A percentile compares a stretch with the other conserved stretches of the same genome.
Evolutionary conservation across 2,888 invertebrate genomes (phyloP).

Genomic region (Ophraella communa): DNA sequence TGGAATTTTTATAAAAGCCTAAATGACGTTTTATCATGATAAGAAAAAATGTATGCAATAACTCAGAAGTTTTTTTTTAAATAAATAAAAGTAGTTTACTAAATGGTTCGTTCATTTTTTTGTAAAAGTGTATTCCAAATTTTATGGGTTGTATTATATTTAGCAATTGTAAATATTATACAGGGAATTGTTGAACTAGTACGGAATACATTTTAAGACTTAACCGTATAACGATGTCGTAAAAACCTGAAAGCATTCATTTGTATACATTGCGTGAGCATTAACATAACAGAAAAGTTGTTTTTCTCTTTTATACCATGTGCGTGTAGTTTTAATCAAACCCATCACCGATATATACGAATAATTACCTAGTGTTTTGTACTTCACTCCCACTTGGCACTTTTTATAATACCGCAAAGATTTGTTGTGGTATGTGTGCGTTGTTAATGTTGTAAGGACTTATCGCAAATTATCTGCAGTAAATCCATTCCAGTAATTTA

Average conservation of each 20-base stretch:
- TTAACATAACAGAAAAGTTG: slow-evolving; percentile 9
- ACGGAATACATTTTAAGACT: not conserved
- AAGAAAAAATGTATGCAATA: too few species aligned
- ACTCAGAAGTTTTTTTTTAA: too few species aligned
- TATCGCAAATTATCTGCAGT: slow-evolving; percentile 13
- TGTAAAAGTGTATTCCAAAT: too few species aligned
- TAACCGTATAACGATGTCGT: not conserved
- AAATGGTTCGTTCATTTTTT: too few species aligned
- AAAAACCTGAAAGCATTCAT: not conserved
- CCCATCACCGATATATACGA: slow-evolving; percentile 23
- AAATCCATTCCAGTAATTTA: slow-evolving; percentile 1
- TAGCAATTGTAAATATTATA: too few species aligned
- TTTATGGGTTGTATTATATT: too few species aligned
- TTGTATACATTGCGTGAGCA: slow-evolving; percentile 10
- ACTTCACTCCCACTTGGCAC: slow-evolving; percentile 25
- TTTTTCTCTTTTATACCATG: slow-evolving; percentile 4
- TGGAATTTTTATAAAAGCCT: too few species aligned
- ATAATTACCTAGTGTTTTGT: slow-evolving; percentile 25
- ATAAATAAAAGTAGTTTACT: too few species aligned
- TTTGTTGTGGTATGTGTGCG: slow-evolving; percentile 13
- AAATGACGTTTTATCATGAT: too few species aligned
- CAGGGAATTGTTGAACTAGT: not conserved
- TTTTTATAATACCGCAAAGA: slow-evolving; percentile 24
- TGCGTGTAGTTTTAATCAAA: slow-evolving; percentile 26
- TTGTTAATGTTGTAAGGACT: not conserved